Evolutionary conservation across 2,888 invertebrate species (phyloP).

Genomic region (Phalangium opilio): DNA sequence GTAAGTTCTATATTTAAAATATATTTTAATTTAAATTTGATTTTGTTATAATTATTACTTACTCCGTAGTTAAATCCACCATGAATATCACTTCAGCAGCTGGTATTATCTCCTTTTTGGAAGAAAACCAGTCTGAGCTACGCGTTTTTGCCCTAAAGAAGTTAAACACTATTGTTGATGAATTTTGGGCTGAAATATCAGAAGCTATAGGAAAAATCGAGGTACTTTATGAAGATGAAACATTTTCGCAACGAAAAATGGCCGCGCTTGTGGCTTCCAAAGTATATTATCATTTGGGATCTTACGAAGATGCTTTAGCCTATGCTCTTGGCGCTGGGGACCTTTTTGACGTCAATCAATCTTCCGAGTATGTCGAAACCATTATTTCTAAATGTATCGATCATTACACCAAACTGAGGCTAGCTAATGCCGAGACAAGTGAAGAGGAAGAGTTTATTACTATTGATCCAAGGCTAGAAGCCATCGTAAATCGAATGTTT

Average conservation of each 20-base stretch:
- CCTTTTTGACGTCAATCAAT: slow-evolving; percentile 82
- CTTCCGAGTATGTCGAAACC: slow-evolving; percentile 91
- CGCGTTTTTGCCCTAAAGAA: slow-evolving; percentile 87
- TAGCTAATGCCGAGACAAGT: slow-evolving; percentile 48
- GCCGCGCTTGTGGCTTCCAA: slow-evolving; percentile 97
- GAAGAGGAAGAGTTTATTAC: slow-evolving; percentile 26
- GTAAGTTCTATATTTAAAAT: too few species aligned
- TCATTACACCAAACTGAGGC: slow-evolving; percentile 75
- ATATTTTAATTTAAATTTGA: too few species aligned
- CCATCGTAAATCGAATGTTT: slow-evolving; percentile 94
- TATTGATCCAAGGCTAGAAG: slow-evolving; percentile 48
- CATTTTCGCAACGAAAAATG: slow-evolving; percentile 66
- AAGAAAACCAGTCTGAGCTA: slow-evolving; percentile 82
- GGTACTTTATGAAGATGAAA: slow-evolving; percentile 82
- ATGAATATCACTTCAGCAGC: slow-evolving; percentile 36
- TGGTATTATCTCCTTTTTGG: slow-evolving; percentile 86
- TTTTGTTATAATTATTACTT: too few species aligned
- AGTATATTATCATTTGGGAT: slow-evolving; percentile 85
- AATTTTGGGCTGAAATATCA: slow-evolving; percentile 98
- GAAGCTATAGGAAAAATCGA: slow-evolving; percentile 96
- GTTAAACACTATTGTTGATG: slow-evolving; percentile 82
- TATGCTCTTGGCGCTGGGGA: slow-evolving; percentile 92
- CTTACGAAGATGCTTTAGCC: slow-evolving; percentile 91
- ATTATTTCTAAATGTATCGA: slow-evolving; percentile 93
- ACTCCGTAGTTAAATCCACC: too few species aligned